Evolutionary conservation across 2,888 invertebrate genomes (phyloP), one percentile per base, ranked within the genome.

Genomic region (Melanchra persicariae): DNA sequence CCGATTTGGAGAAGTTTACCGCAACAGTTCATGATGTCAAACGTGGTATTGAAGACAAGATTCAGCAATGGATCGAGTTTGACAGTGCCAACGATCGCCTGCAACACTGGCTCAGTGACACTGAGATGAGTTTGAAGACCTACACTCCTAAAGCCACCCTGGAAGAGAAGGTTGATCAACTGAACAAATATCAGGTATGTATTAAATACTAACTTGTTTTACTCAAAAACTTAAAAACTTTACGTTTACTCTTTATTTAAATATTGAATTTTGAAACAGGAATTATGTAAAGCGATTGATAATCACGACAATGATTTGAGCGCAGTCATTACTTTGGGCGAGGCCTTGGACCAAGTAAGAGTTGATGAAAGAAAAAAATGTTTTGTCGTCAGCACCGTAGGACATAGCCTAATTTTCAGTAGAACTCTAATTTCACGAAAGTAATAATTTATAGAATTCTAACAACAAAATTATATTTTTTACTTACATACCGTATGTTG

Each of bases 61-160:
- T 99, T 79, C 97, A 98, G 83, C 98, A 98, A 92, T 99, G 99
- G 99, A 97, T 97, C 78, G 98, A 98, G 85, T 99, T 99, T 90
- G 99, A 99, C 89, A 97, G 97, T 79, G 98, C 98, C 1, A 97
- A 98, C 85, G 98, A 98, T 84, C 97, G 98, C 55, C 96, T 99
- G 60, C 97, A 98, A 69, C 96, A 96, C 60, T 99, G 99, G 98
- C 93, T 99, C 70, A 97, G 97, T 60, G 98, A 99, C 77, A 98
- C 98, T 0, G 99, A 99, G 93, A 97, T 97, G 85, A 97, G 97
- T 22, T 96, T 99, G 67, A 98, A 99, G 91, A 98, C 98, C 80
- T 99, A 98, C 88, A 97, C 97, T 43, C 97, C 98, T 9, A 98
- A 98, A 89, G 97, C 98, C 57, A 98, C 98, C 0, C 94, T 98